Evolutionary conservation across 2,888 invertebrate species (phyloP).

Genomic region (Melieria omissa): DNA sequence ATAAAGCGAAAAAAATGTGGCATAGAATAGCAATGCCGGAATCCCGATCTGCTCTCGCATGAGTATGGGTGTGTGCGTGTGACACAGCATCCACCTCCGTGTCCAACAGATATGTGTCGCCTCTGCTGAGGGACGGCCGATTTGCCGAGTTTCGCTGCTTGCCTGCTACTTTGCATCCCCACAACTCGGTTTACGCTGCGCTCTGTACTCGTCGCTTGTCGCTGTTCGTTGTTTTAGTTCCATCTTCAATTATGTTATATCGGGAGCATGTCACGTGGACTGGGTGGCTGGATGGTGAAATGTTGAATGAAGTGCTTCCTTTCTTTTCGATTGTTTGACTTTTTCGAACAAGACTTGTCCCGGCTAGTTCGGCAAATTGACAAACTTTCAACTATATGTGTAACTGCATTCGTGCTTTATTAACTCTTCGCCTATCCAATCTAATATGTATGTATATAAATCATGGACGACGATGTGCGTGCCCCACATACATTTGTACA

Average conservation of each 20-base stretch:
- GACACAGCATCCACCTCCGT: neutral
- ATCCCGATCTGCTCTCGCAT: neutral
- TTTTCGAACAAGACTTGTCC: no score
- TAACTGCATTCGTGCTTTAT: no score
- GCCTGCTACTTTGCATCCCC: conserved; percentile 8
- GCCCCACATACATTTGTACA: no score
- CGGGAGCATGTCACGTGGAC: neutral
- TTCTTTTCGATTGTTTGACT: neutral
- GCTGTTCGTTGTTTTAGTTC: no score
- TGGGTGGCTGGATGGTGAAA: neutral
- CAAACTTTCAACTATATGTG: no score
- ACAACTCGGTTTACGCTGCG: neutral
- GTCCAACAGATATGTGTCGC: neutral
- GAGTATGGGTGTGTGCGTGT: neutral
- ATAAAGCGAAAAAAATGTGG: no score
- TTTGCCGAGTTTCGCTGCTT: neutral
- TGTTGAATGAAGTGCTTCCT: neutral
- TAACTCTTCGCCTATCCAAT: no score
- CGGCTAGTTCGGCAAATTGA: no score
- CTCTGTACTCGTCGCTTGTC: no score
- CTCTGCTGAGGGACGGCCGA: neutral
- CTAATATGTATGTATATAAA: no score
- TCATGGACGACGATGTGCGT: no score
- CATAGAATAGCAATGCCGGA: neutral
- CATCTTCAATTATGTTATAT: neutral